Base-by-base conservation (phyloP, 1,140 invertebrate genomes). In the Trissolcus basalis region DNA sequence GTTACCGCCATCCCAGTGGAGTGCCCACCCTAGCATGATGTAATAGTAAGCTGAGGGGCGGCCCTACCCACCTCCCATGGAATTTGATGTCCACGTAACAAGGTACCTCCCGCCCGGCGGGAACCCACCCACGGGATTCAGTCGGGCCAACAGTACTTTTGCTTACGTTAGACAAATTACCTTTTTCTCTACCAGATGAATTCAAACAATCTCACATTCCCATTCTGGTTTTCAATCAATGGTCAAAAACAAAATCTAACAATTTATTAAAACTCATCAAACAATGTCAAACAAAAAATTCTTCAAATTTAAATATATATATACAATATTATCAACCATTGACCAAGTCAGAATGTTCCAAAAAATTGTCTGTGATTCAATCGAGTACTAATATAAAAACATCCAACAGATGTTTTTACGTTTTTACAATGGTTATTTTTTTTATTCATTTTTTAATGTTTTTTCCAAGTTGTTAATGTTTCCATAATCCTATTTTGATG, bases 141-240 rank as follows among this genome's bases (percentile, higher is more conserved):
- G 83, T 88, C 79, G 85, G 87, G 86, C 86, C 87, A 87, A 88
- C 86, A 88, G 87, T 88, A 88, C 87, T 87, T 86, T 82, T 69
- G 83, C 85, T 87, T 87, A 87, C 86, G 83, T 83, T 82, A 56
- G 78, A 76, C 65, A 47, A 47, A 3, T 82, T 78, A 78, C 70
- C 80, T 9, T 35, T 51, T 8, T 39, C 4, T 39, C 9, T 39
- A 11, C 9, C 9, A 39, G n/a, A n/a, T 39, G 6, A 8, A 27
- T 27, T 27, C 19, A 27, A 27, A 27, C 19, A 27, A 27, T 27
- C 19, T 27, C 19, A 27, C 19, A 27, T 27, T 27, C 19, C 6
- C 19, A 27, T 27, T 27, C 19, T 27, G 19, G 2, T 27, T 27
- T 27, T 6, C 19, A 3, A 3, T 27, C 19, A 27, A 27, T 27